These are phyloP conservation scores for Lacanobia wlatinum DNA, from an alignment of 2,888 invertebrate species.

Conservation along the genomic window DNA sequence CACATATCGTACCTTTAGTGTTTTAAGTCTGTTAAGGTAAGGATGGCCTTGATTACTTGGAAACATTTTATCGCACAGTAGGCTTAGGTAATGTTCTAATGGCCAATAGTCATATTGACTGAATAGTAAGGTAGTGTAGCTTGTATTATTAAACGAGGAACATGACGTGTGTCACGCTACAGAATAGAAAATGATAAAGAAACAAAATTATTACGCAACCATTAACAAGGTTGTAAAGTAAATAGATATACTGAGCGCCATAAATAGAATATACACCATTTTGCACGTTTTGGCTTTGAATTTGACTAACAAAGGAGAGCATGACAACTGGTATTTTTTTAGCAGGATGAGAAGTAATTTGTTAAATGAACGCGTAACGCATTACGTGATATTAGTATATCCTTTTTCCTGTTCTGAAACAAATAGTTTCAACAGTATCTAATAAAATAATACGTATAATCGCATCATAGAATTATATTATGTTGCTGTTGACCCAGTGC, in stretches of 20 bases:
- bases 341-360: constrained; percentile 52
- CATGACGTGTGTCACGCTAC: constrained; percentile 79
- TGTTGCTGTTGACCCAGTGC: constrained; percentile 13
- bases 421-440: constrained; percentile 38
- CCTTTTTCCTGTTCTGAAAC: constrained; percentile 57
- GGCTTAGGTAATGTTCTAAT: constrained; percentile 64
- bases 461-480: constrained; percentile 26
- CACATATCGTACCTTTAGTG: constrained; percentile 47
- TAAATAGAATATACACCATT: constrained; percentile 67
- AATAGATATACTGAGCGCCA: constrained; percentile 65
- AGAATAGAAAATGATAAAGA: constrained; percentile 76
- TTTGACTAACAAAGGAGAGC: constrained; percentile 73
- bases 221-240: constrained; percentile 69
- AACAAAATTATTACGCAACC: constrained; percentile 75
- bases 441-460: constrained; percentile 15
- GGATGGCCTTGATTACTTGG: constrained; percentile 64
- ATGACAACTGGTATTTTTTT: constrained; percentile 71
- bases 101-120: constrained; percentile 64
- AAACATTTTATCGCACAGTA: constrained; percentile 68
- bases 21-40: constrained; percentile 57
- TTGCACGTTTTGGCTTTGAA: constrained; percentile 67
- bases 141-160: constrained; percentile 66
- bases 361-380: constrained; percentile 35
- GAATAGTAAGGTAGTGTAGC: constrained; percentile 60
- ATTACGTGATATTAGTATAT: constrained; percentile 45